Evolutionary conservation across 1,140 invertebrate genomes (phyloP).

Genomic region (Drosophila willistoni): DNA sequence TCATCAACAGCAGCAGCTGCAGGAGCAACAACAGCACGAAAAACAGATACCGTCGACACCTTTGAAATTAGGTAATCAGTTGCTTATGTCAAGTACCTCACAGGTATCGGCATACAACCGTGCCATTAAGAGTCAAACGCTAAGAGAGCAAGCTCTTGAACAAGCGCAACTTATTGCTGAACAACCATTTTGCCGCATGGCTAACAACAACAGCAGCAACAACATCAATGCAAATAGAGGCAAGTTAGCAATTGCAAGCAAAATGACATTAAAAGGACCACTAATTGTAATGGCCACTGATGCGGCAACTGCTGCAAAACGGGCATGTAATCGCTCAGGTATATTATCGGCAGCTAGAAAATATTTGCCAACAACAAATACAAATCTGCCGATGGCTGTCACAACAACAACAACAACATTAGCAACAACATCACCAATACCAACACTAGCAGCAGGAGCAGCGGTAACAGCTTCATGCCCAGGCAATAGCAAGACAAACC

Average conservation of each 20-base stretch:
- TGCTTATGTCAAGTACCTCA: slow-evolving; percentile 44
- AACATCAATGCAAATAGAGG: too few species aligned
- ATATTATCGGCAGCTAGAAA: not conserved
- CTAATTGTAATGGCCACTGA: not conserved
- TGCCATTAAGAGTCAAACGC: slow-evolving; percentile 39
- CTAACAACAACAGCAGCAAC: too few species aligned
- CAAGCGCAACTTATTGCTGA: slow-evolving; percentile 9
- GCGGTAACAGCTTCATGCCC: not conserved
- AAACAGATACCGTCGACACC: not conserved
- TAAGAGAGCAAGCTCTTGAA: slow-evolving; percentile 28
- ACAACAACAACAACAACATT: not conserved
- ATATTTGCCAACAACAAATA: not conserved
- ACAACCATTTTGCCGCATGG: not conserved
- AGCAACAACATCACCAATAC: not conserved
- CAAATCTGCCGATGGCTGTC: not conserved
- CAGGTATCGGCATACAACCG: slow-evolving; percentile 47
- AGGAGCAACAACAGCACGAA: not conserved
- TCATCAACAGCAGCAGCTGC: not conserved
- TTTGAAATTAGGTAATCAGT: slow-evolving; percentile 30
- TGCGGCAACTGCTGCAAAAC: not conserved
- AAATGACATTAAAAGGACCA: slow-evolving; percentile 1
- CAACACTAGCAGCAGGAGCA: not conserved
- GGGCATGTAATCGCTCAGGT: slow-evolving; percentile 2
- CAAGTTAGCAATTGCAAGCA: not conserved
- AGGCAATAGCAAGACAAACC: not conserved